These are phyloP conservation scores for Embiotoca jacksoni DNA, from an alignment of 2,113 vertebrate species.

Conservation along the genomic window DNA sequence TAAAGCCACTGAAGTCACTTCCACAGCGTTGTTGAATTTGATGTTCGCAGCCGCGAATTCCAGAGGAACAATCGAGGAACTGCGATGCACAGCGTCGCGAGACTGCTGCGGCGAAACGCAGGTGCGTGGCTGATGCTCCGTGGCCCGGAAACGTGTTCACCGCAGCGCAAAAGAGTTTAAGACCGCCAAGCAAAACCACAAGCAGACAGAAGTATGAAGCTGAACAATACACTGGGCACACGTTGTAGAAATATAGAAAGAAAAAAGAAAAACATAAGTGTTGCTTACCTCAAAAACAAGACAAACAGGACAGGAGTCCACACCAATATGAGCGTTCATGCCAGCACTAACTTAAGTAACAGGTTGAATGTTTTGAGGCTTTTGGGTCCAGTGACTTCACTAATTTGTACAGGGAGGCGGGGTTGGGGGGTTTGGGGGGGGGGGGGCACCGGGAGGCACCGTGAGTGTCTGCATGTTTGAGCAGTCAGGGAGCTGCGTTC, in stretches of 20 bases:
- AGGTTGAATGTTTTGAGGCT: constrained; percentile 59
- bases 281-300: constrained; percentile 61
- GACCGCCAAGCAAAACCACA: background rate
- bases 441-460: constrained; percentile 33
- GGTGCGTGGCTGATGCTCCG: constrained; percentile 60
- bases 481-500: constrained; percentile 47
- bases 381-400: constrained; percentile 64
- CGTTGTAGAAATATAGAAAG: constrained; percentile 1
- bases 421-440: constrained; percentile 12
- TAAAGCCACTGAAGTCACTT: background rate
- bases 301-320: background rate
- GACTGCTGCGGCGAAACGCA: constrained; percentile 23
- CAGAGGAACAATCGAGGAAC: background rate
- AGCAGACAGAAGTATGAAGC: constrained; percentile 31
- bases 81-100: background rate
- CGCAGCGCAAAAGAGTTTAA: background rate
- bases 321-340: constrained; percentile 10
- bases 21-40: background rate
- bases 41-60: background rate
- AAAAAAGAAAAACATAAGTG: constrained; percentile 9
- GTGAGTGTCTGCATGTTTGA: constrained; percentile 44
- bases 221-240: background rate
- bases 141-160: constrained; percentile 56
- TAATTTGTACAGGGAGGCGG: constrained; percentile 59
- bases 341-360: constrained; percentile 28